Conservation (phyloP, 2,113 vertebrate genomes). For the Rhinopithecus roxellana region DNA sequence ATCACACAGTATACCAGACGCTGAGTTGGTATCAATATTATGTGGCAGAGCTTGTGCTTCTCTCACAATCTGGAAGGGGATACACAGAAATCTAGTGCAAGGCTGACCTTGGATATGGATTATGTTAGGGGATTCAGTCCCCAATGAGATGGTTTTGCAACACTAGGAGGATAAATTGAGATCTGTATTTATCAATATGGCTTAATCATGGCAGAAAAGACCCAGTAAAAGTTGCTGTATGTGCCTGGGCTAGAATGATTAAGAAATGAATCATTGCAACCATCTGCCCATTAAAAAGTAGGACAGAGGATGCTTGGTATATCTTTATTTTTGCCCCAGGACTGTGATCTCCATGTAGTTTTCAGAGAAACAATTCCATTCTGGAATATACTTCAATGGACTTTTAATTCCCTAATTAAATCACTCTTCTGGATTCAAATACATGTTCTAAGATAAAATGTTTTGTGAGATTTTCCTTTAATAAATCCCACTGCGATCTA, state of each 20-base stretch:
- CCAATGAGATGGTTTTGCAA: not conserved
- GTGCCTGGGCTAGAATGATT: not conserved
- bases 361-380: conserved; percentile 53
- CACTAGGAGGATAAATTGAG: not conserved
- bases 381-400: conserved; percentile 52
- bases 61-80: not conserved
- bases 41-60: not conserved
- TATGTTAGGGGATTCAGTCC: not conserved
- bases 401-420: conserved; percentile 68
- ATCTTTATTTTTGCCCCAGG: not conserved
- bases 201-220: conserved; percentile 22
- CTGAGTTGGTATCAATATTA: not conserved
- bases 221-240: not conserved
- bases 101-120: not conserved
- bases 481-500: conserved; percentile 68
- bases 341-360: not conserved
- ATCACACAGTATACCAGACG: not conserved
- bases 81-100: not conserved
- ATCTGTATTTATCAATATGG: not conserved
- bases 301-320: not conserved
- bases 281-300: conserved; percentile 21
- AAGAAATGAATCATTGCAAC: not conserved
- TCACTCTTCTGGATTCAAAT: conserved; percentile 57
- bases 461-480: conserved; percentile 68
- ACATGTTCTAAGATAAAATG: conserved; percentile 50